These are phyloP conservation scores for Hydractinia echinata DNA, from an alignment of 30 jellyfish, hydroid and myxozoan species.

Conservation along the genomic window DNA sequence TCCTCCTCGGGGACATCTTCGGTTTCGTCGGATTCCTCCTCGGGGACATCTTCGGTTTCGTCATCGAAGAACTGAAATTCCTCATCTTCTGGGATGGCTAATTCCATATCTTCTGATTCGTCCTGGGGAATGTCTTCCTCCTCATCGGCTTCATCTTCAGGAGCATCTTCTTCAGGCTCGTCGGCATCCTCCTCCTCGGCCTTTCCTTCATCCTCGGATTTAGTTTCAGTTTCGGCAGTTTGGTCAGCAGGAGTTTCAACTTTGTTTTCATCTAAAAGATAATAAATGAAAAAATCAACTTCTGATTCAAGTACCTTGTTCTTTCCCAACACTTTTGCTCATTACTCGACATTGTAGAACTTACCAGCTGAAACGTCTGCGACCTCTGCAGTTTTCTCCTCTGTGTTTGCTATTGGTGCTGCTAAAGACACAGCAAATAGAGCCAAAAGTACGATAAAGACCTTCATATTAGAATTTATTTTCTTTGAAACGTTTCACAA, in stretches of 20 bases:
- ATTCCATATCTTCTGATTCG: too few species aligned
- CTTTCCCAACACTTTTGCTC: neutral
- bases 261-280: neutral
- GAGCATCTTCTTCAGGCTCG: conserved; percentile 22
- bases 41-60: conserved; percentile 18
- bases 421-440: conserved; percentile 10
- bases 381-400: conserved; percentile 2
- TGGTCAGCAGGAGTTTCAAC: neutral
- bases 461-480: neutral
- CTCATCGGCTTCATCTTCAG: conserved; percentile 26
- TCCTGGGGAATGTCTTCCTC: neutral
- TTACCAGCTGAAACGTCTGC: conserved; percentile 13
- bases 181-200: conserved; percentile 23
- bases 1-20: too few species aligned
- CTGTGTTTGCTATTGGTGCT: conserved; percentile 5
- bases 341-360: neutral
- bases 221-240: neutral
- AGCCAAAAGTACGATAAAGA: neutral
- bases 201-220: conserved; percentile 6
- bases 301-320: neutral
- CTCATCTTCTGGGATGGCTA: neutral
- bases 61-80: neutral
- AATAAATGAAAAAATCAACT: neutral
- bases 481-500: conserved; percentile 1
- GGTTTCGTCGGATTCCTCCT: conserved; percentile 19